A percentile compares a stretch with the other conserved stretches of the same genome.
Conservation (phyloP, 35 echinoderm and acorn worm species). For the Apostichopus japonicus region DNA sequence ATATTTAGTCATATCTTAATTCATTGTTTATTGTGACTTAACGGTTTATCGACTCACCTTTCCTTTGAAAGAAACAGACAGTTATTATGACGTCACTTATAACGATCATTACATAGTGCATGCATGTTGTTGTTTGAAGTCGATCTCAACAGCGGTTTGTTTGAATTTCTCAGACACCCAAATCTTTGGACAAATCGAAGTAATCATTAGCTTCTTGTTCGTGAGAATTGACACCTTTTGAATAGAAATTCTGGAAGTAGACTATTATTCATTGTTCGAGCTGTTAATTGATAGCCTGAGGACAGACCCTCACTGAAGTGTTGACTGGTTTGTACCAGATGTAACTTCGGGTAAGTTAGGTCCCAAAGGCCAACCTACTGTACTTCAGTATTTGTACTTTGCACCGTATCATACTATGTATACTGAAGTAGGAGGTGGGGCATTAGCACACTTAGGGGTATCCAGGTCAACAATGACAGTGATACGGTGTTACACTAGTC, state of each 20-base stretch:
- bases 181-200: neutral
- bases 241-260: neutral
- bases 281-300: conserved; percentile 25
- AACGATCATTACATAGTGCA: conserved; percentile 16
- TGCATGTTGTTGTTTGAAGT: conserved; percentile 45
- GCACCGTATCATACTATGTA: too few species aligned
- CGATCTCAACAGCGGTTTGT: conserved; percentile 32
- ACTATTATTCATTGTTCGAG: neutral
- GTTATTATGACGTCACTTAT: conserved; percentile 28
- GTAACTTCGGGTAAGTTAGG: neutral
- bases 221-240: conserved; percentile 14
- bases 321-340: neutral
- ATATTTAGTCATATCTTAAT: too few species aligned
- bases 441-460: too few species aligned
- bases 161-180: conserved; percentile 5
- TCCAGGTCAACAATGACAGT: too few species aligned
- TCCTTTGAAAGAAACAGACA: neutral
- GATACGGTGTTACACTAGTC: too few species aligned
- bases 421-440: too few species aligned
- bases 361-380: too few species aligned
- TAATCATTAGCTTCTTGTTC: neutral
- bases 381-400: too few species aligned
- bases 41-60: too few species aligned
- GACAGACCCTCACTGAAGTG: neutral
- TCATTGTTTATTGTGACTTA: too few species aligned